Evolutionary conservation across 2,113 vertebrate genomes (phyloP), one percentile per base, ranked within the genome.

Genomic region (Hemicordylus capensis): DNA sequence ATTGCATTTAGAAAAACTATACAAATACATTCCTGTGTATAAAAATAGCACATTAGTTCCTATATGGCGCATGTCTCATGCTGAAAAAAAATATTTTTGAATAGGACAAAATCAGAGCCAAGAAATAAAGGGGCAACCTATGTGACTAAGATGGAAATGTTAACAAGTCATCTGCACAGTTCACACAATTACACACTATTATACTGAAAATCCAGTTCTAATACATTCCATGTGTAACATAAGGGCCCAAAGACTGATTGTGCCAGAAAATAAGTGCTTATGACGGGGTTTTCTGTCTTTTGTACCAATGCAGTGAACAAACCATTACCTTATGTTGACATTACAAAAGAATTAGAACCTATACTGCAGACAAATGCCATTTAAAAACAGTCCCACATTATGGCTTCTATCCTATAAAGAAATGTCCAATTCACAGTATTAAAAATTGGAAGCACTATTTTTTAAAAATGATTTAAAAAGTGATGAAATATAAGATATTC

Each of bases 241-340:
- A 37, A 67, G 31, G n/a, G 58, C 20, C n/a, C 79, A 83, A 83
- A 48, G 14, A 17, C 37, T 73, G 73, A 37, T 34, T 34, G 5
- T 42, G 37, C 54, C 31, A 74, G 70, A 83, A 73, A 80, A 67
- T 80, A 66, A 80, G 11, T 54, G 79, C 63, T 73, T 83, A 61
- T 61, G 56, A 48, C 48, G 56, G 56, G 56, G 28, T 74, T n/a
- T 46, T 59, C 37, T 61, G 56, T 46, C 11, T 61, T 83, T 59
- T 61, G 11, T 17, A 74, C 31, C 69, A 74, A 61, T 73, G 46
- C 39, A 48, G 1, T 72, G 51, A 44, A 56, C 19, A 72, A 72
- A 59, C 17, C 31, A 12, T 20, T 59, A 82, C 67, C 37, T 82
- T 83, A 83, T 74, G 69, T 10, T 44, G 56, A 20, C 42, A 48